Conservation (phyloP, 2,113 vertebrate species). For the Puma concolor region DNA sequence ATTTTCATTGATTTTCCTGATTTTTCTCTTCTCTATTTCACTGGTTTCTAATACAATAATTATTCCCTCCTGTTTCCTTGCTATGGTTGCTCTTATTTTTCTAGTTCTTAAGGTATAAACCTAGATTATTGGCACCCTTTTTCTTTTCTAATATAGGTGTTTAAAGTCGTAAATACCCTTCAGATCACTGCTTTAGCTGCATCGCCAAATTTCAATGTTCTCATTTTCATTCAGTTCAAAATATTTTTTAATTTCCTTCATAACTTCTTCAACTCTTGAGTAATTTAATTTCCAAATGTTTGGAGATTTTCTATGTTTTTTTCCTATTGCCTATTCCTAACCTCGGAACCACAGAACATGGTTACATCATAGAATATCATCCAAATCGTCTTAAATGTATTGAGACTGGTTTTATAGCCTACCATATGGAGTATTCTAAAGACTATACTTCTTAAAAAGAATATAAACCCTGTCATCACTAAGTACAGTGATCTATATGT, state of each 20-base stretch:
- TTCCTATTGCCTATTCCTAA: background rate
- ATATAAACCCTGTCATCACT: background rate
- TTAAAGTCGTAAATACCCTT: background rate
- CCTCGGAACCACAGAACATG: background rate
- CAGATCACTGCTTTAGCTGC: background rate
- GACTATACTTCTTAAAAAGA: background rate
- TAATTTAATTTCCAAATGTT: conserved; percentile 15
- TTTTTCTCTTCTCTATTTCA: background rate
- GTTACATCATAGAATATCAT: background rate
- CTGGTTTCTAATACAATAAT: background rate
- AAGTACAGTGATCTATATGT: background rate
- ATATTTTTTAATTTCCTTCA: background rate
- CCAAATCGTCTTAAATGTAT: background rate
- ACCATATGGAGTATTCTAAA: background rate
- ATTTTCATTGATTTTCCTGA: background rate
- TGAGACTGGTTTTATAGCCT: background rate
- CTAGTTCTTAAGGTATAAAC: background rate
- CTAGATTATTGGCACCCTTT: background rate
- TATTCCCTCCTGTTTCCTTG: background rate
- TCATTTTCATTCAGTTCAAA: conserved; percentile 20
- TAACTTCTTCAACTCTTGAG: background rate
- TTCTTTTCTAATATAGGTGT: background rate
- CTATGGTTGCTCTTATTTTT: background rate
- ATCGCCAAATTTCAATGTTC: background rate
- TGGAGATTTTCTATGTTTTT: background rate